Conservation (phyloP, 2,113 vertebrate species). For the Hystrix cristata region DNA sequence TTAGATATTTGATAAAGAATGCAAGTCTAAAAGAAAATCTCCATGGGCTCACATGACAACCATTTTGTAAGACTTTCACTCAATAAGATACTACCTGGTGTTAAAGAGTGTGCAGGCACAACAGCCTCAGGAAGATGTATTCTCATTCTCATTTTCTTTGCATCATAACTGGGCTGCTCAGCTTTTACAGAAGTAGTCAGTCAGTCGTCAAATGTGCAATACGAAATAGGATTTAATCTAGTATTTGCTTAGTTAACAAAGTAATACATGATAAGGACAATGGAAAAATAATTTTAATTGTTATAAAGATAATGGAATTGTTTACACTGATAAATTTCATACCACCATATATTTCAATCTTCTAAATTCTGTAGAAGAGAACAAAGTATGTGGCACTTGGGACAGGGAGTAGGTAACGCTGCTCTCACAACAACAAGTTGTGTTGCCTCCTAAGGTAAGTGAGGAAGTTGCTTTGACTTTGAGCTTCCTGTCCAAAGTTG, state of each 20-base stretch:
- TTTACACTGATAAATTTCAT: not conserved
- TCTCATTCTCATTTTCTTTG: not conserved
- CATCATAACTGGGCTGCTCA: not conserved
- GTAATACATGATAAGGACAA: not conserved
- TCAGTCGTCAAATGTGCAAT: not conserved
- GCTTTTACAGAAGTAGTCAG: conserved; percentile 29
- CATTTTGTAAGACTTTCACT: conserved; percentile 40
- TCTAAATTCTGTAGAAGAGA: not conserved
- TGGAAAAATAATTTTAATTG: not conserved
- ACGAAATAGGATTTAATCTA: not conserved
- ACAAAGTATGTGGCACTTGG: not conserved
- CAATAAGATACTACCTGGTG: not conserved
- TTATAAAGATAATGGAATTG: not conserved
- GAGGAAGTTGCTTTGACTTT: not conserved
- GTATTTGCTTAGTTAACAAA: not conserved
- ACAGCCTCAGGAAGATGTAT: not conserved
- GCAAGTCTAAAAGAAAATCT: conserved; percentile 22
- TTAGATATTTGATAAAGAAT: conserved; percentile 11
- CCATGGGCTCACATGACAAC: not conserved
- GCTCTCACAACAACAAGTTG: not conserved
- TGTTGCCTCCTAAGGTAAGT: not conserved
- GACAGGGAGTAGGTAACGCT: not conserved
- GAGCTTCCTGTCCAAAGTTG: not conserved
- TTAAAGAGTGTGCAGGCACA: not conserved
- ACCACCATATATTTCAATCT: not conserved